Conservation (phyloP, 1,140 invertebrate genomes). For the Lysiphlebus fabarum region DNA sequence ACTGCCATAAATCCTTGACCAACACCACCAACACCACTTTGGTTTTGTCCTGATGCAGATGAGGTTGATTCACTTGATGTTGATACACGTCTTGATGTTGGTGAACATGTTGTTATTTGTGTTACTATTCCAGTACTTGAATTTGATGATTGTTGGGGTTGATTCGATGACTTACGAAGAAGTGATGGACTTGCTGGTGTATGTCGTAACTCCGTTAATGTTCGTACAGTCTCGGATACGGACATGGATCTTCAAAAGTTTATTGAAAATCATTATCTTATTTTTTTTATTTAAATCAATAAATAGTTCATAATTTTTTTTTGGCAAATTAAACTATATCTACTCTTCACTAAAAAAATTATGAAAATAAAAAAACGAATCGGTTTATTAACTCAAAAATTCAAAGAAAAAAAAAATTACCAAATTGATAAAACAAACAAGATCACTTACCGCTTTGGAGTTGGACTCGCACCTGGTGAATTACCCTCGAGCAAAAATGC, state of each 20-base stretch:
- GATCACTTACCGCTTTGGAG: slow-evolving; percentile 36
- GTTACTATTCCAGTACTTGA: slow-evolving; percentile 4
- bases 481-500: slow-evolving; percentile 72
- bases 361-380: no score
- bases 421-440: no score
- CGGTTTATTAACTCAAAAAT: no score
- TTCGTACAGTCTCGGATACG: slow-evolving; percentile 84
- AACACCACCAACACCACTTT: slow-evolving; percentile 53
- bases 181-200: slow-evolving; percentile 80
- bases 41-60: slow-evolving; percentile 17
- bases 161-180: slow-evolving; percentile 58
- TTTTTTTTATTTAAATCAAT: no score
- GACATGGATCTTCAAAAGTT: slow-evolving; percentile 44
- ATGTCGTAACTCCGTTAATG: slow-evolving; percentile 78
- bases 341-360: no score
- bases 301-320: no score
- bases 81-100: slow-evolving; percentile 54
- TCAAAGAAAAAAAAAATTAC: no score
- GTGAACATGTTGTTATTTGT: slow-evolving; percentile 33
- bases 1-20: slow-evolving; percentile 68
- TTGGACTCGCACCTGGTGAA: slow-evolving; percentile 47
- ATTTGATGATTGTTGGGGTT: slow-evolving; percentile 29
- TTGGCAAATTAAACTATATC: no score
- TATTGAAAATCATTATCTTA: not conserved
- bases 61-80: slow-evolving; percentile 45